phyloP scores from a whole-genome alignment of 2,888 invertebrate species.

The Xestoiulus laeticollis region DNA sequence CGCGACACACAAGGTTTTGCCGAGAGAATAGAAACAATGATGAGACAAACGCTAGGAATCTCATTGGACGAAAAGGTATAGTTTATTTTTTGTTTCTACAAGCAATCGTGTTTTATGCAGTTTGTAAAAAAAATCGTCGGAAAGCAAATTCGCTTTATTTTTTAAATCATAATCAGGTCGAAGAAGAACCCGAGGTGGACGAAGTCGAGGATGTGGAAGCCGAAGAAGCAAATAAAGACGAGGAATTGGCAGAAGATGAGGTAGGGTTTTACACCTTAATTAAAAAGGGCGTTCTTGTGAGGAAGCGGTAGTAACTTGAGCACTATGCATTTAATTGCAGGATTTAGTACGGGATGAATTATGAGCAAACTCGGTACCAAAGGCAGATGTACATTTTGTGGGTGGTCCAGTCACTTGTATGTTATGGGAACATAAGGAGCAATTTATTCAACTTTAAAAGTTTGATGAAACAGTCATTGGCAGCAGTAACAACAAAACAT shows the following conservation, averaged over 20 bases:
- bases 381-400: not conserved
- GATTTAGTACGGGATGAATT: not conserved
- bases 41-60: conserved; percentile 81
- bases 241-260: conserved; percentile 12
- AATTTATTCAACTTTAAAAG: not conserved
- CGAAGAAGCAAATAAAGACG: conserved; percentile 9
- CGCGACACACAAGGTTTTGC: conserved; percentile 88
- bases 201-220: conserved; percentile 13
- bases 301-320: too few relatives aligned
- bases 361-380: not conserved
- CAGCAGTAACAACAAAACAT: not conserved
- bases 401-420: not conserved
- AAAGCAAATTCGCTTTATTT: too few relatives aligned
- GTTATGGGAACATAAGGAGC: not conserved
- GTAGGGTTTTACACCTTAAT: not conserved
- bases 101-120: too few relatives aligned
- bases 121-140: too few relatives aligned
- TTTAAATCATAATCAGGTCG: conserved; percentile 5
- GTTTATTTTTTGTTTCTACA: too few relatives aligned
- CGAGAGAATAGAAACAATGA: conserved; percentile 87
- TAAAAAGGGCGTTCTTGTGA: too few relatives aligned
- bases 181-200: conserved; percentile 48
- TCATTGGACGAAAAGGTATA: conserved; percentile 76
- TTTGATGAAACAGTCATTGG: not conserved
- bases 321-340: too few relatives aligned